These are phyloP conservation scores for Murina feae DNA, from an alignment of 2,113 vertebrate species.

Conservation along the genomic window DNA sequence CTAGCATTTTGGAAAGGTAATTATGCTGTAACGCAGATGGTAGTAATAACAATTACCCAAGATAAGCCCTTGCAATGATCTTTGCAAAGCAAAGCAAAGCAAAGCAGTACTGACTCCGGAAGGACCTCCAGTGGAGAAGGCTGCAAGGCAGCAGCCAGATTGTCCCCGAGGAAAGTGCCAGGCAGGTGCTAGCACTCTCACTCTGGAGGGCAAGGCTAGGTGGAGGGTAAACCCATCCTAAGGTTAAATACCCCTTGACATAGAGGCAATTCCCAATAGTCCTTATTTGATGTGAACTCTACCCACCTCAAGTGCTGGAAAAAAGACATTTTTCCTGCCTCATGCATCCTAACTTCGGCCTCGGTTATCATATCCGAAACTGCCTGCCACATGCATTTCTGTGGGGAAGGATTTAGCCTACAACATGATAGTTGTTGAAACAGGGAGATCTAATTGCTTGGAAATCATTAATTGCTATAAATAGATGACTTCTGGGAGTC, in stretches of 20 bases:
- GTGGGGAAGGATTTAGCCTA: constrained; percentile 68
- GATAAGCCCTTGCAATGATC: constrained; percentile 82
- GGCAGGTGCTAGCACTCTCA: constrained; percentile 37
- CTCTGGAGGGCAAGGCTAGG: constrained; percentile 27
- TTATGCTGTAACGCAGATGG: constrained; percentile 84
- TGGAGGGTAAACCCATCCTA: constrained; percentile 63
- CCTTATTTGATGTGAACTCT: constrained; percentile 52
- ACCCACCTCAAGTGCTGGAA: constrained; percentile 32
- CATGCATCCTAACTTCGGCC: constrained; percentile 35
- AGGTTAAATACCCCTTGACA: constrained; percentile 68
- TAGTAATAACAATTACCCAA: constrained; percentile 82
- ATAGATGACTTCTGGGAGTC: constrained; percentile 79
- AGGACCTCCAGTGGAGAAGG: constrained; percentile 75
- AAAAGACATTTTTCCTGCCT: not conserved
- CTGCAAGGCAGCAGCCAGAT: constrained; percentile 73
- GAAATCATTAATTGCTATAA: constrained; percentile 82
- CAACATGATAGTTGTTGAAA: constrained; percentile 72
- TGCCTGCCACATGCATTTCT: constrained; percentile 25
- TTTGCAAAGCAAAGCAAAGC: constrained; percentile 77
- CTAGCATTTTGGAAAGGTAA: constrained; percentile 82
- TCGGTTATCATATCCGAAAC: constrained; percentile 28
- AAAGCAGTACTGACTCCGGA: constrained; percentile 76
- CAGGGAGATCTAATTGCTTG: constrained; percentile 74
- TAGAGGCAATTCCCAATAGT: constrained; percentile 58
- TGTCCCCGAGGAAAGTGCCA: constrained; percentile 58